Evolutionary conservation across 2,888 invertebrate genomes (phyloP).

Genomic region (Sceliomorpha sp.): DNA sequence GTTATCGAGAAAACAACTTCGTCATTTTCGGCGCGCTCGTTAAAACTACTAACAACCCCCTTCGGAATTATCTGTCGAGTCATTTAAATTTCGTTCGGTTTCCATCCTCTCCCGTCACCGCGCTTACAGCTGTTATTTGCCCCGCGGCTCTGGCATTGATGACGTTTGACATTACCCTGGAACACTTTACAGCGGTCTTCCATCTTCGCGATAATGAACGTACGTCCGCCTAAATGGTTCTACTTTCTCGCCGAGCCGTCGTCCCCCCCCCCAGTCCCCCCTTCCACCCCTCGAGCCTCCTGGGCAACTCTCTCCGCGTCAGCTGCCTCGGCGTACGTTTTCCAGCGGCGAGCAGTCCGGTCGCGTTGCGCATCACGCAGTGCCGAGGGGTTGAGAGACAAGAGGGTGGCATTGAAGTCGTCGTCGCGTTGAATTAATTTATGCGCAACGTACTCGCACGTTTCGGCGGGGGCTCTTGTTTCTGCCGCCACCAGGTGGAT

Average conservation of each 20-base stretch:
- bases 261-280: conserved; percentile 16
- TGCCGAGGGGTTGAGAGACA: conserved; percentile 45
- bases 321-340: conserved; percentile 59
- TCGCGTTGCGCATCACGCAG: conserved; percentile 45
- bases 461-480: conserved; percentile 54
- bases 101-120: no score
- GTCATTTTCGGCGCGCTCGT: no score
- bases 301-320: conserved; percentile 62
- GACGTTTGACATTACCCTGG: no score
- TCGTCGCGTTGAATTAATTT: conserved; percentile 73
- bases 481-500: conserved; percentile 71
- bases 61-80: no score
- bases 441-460: conserved; percentile 63
- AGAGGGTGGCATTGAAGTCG: conserved; percentile 63
- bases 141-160: no score
- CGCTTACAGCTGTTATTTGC: no score
- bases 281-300: conserved; percentile 30
- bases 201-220: no score
- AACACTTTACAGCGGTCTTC: no score
- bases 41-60: no score
- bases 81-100: no score
- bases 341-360: conserved; percentile 44
- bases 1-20: no score
- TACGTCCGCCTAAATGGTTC: conserved; percentile 25
- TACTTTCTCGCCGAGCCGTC: conserved; percentile 26